A percentile compares a stretch with the other conserved stretches of the same genome.
Evolutionary conservation across 2,888 invertebrate genomes (phyloP).

Genomic region (Cephus pygmeus): DNA sequence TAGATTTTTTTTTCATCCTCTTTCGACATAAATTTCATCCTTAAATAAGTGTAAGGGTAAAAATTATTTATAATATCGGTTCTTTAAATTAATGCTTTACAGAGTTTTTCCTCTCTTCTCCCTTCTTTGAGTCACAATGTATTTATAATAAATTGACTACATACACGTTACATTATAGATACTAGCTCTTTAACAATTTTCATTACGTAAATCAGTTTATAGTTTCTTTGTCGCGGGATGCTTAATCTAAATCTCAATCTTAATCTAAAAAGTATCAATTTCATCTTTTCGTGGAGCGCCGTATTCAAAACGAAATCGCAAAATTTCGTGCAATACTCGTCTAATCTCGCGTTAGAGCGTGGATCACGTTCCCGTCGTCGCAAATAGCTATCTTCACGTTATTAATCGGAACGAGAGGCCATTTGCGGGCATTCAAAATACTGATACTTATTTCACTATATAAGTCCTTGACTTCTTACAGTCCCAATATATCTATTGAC

Average conservation of each 20-base stretch:
- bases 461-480: too few relatives aligned
- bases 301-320: constrained; percentile 22
- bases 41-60: too few relatives aligned
- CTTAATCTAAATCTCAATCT: constrained; percentile 19
- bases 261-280: constrained; percentile 1
- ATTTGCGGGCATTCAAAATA: too few relatives aligned
- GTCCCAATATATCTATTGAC: too few relatives aligned
- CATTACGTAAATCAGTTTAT: constrained; percentile 58
- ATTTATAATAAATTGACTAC: constrained; percentile 15
- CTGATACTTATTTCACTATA: too few relatives aligned
- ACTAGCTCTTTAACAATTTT: constrained; percentile 38
- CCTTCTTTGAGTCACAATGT: constrained; percentile 8
- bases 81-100: too few relatives aligned
- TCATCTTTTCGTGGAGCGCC: constrained; percentile 3
- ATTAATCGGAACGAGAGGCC: not conserved
- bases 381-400: not conserved
- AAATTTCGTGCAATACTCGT: constrained; percentile 19
- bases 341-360: not conserved
- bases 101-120: not conserved
- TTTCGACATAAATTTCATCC: too few relatives aligned
- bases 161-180: constrained; percentile 11
- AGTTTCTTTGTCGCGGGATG: constrained; percentile 52
- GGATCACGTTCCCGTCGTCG: too few relatives aligned
- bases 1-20: too few relatives aligned
- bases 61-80: too few relatives aligned